A percentile compares a stretch with the other conserved stretches of the same genome.
Conservation (phyloP, 92 coral and sea anemone species). For the Siderastrea radians region DNA sequence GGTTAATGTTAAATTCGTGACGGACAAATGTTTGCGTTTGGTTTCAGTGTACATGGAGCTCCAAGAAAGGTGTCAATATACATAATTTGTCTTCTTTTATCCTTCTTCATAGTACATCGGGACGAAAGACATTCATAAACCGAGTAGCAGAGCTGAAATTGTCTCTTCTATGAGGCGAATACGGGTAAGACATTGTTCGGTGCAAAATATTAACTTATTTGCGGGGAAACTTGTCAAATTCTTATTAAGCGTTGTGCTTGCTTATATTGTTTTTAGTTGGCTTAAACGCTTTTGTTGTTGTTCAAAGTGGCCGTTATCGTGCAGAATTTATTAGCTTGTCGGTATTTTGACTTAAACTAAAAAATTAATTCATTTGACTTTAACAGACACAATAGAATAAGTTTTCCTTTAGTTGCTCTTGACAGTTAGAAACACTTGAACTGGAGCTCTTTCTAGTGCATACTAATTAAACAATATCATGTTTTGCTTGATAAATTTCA, state of each 20-base stretch:
- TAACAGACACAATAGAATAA: too few relatives aligned
- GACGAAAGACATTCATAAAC: conserved; percentile 92
- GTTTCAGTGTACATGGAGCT: not conserved
- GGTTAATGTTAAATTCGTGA: conserved; percentile 12
- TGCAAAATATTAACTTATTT: not conserved
- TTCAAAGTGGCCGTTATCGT: not conserved
- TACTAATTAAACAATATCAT: not conserved
- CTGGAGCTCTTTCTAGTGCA: not conserved
- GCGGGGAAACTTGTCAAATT: not conserved
- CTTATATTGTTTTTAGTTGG: not conserved
- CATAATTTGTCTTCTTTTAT: conserved; percentile 38
- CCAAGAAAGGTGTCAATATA: conserved; percentile 8
- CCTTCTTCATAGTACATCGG: conserved; percentile 85
- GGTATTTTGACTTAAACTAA: conserved; percentile 3
- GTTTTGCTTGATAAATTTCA: not conserved
- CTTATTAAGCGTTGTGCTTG: not conserved
- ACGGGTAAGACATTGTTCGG: conserved; percentile 59
- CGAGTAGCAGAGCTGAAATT: conserved; percentile 92
- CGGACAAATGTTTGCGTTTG: conserved; percentile 10
- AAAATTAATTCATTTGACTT: not conserved
- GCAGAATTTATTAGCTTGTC: not conserved
- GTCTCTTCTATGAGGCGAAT: conserved; percentile 96
- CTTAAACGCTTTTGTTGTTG: not conserved
- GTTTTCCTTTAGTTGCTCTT: not conserved
- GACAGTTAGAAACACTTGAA: not conserved